phyloP scores from a whole-genome alignment of 1,140 invertebrate genomes.

The Neelides sp. region DNA sequence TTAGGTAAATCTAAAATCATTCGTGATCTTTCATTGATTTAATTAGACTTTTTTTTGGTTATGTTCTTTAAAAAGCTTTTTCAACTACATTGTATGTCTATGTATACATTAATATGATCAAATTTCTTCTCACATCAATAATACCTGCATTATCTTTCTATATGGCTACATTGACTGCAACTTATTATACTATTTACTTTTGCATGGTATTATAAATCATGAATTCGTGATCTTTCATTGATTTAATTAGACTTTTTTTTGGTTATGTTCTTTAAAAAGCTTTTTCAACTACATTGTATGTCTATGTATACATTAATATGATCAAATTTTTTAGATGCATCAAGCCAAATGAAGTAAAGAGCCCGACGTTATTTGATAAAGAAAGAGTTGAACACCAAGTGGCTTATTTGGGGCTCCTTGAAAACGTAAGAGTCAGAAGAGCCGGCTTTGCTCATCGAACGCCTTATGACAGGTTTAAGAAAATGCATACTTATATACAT shows the following conservation, averaged over 20 bases:
- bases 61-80: no score
- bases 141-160: no score
- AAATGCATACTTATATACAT: conserved; percentile 53
- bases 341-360: conserved; percentile 89
- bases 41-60: background rate
- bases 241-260: background rate
- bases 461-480: conserved; percentile 77
- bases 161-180: no score
- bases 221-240: background rate
- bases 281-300: no score
- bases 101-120: no score
- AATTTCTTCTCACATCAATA: no score
- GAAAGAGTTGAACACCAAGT: conserved; percentile 78
- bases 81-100: no score
- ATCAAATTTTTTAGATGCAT: no score
- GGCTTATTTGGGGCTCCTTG: conserved; percentile 51
- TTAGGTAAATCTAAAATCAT: conserved; percentile 60
- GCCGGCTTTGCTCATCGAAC: conserved; percentile 88
- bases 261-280: no score
- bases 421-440: conserved; percentile 83
- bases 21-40: background rate
- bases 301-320: no score
- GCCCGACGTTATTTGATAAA: conserved; percentile 61
- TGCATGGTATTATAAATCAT: background rate
- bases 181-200: no score